Conservation (phyloP, 2,888 invertebrate genomes). For the Alcis repandata region DNA sequence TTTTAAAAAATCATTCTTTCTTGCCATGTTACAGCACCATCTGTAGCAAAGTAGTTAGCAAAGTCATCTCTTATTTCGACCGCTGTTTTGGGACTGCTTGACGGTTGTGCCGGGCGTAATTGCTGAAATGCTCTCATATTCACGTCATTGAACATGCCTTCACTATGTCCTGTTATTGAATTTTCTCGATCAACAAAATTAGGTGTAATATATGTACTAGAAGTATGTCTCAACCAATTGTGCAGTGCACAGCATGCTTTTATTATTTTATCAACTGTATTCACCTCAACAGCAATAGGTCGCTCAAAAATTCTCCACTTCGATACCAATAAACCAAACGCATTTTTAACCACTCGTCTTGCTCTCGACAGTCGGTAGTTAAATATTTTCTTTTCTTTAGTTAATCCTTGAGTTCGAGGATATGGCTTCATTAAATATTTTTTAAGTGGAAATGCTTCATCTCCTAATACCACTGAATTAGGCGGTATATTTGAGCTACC, state of each 20-base stretch:
- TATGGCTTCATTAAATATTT: conserved; percentile 35
- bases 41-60: conserved; percentile 34
- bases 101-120: conserved; percentile 37
- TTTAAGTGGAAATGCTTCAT: conserved; percentile 35
- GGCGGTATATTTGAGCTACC: conserved; percentile 36
- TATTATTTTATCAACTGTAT: conserved; percentile 33
- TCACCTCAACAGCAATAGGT: conserved; percentile 32
- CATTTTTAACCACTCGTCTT: conserved; percentile 37
- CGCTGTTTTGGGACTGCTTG: conserved; percentile 35
- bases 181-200: conserved; percentile 32
- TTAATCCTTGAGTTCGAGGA: conserved; percentile 27
- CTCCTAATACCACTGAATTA: conserved; percentile 34
- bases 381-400: conserved; percentile 26
- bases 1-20: conserved; percentile 24
- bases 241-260: conserved; percentile 32
- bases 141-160: conserved; percentile 37
- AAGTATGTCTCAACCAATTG: conserved; percentile 34
- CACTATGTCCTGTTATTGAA: conserved; percentile 33
- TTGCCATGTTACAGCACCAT: conserved; percentile 35
- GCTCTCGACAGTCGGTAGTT: conserved; percentile 33
- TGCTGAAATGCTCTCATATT: conserved; percentile 37
- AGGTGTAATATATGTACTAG: conserved; percentile 35
- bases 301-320: conserved; percentile 24
- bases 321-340: conserved; percentile 32
- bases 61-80: conserved; percentile 33